Conservation (phyloP, 1,140 invertebrate genomes). For the Stegodyphus dumicola region DNA sequence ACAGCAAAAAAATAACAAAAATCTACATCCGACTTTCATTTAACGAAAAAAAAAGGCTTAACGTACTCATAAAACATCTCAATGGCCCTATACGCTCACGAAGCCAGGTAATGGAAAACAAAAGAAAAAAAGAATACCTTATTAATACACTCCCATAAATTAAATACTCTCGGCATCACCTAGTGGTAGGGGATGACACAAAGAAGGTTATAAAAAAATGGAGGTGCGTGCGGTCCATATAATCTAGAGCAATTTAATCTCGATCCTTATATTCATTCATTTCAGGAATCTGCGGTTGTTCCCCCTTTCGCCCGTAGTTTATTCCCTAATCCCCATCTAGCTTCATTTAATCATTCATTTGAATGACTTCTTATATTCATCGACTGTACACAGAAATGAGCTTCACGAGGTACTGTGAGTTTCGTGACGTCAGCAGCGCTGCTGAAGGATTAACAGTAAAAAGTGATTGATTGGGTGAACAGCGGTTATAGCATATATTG, state of each 20-base stretch:
- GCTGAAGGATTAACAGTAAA: conserved; percentile 12
- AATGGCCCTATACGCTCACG: conserved; percentile 2
- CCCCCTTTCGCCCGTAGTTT: background rate
- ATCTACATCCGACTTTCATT: conserved; percentile 3
- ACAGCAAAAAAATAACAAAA: conserved; percentile 11
- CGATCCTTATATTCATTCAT: conserved; percentile 34
- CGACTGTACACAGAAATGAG: no score
- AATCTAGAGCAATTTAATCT: conserved; percentile 57
- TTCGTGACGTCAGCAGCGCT: no score
- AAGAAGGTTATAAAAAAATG: background rate
- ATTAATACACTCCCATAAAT: conserved; percentile 55
- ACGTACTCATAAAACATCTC: conserved; percentile 28
- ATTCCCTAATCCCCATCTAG: conserved; percentile 37
- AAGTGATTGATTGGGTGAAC: conserved; percentile 30
- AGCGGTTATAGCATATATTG: no score
- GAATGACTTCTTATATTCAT: conserved; percentile 32
- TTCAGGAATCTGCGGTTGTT: conserved; percentile 16
- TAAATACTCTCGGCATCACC: background rate
- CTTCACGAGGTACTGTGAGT: no score
- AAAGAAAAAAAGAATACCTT: conserved; percentile 7
- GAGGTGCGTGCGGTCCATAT: conserved; percentile 21
- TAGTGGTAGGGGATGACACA: no score
- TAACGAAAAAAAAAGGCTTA: conserved; percentile 6
- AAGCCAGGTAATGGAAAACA: background rate
- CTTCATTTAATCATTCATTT: conserved; percentile 42